Conservation (phyloP, 2,888 invertebrate genomes). For the Scotopteryx bipunctaria region DNA sequence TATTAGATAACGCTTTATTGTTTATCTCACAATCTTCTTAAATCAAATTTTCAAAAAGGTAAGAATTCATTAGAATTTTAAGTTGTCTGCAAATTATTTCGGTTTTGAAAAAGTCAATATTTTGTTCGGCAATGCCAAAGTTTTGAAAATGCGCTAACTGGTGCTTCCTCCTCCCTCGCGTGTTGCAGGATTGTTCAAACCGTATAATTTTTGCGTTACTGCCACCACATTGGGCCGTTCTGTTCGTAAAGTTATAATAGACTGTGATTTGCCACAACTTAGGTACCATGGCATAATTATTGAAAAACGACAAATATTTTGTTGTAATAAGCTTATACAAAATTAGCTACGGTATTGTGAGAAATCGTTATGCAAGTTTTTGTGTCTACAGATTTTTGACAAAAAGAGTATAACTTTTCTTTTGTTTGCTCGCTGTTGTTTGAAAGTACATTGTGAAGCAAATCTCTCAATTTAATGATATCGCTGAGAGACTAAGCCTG, state of each 20-base stretch:
- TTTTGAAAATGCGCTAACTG: not conserved
- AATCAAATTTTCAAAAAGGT: too few relatives aligned
- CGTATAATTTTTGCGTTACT: conserved; percentile 55
- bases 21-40: too few relatives aligned
- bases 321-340: not conserved
- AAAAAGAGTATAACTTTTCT: conserved; percentile 1
- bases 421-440: conserved; percentile 6
- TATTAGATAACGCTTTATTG: too few relatives aligned
- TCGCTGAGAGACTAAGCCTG: conserved; percentile 10
- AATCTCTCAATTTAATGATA: conserved; percentile 19
- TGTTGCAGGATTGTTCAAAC: conserved; percentile 47
- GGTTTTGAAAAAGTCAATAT: not conserved
- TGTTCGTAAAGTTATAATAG: conserved; percentile 5
- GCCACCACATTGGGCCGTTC: conserved; percentile 33
- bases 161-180: conserved; percentile 42
- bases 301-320: not conserved
- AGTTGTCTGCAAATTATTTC: too few relatives aligned
- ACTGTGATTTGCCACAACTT: conserved; percentile 5
- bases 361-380: not conserved
- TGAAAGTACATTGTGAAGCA: conserved; percentile 7
- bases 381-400: conserved; percentile 1
- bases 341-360: not conserved
- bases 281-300: not conserved
- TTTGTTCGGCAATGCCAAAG: too few relatives aligned
- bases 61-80: too few relatives aligned